Percentiles rank a stretch among this genome's conserved stretches.
Evolutionary conservation across 2,113 vertebrate genomes (phyloP).

Genomic region (Pseudorasbora parva): DNA sequence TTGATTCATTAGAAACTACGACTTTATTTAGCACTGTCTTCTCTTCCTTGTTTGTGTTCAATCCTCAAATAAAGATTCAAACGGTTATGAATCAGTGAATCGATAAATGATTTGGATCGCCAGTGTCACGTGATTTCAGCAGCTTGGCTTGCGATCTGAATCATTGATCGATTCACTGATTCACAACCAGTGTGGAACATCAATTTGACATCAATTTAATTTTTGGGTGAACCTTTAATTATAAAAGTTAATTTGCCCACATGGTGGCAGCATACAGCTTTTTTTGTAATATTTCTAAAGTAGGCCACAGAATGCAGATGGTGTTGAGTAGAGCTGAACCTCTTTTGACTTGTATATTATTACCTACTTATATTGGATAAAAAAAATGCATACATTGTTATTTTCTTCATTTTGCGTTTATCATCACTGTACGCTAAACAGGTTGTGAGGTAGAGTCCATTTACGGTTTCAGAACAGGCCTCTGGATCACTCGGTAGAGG

Average conservation of each 20-base stretch:
- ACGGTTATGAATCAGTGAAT: no score
- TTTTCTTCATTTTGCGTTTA: background rate
- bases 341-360: background rate
- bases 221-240: no score
- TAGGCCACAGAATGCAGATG: background rate
- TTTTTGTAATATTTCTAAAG: background rate
- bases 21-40: no score
- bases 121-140: no score
- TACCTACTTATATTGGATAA: background rate
- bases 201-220: no score
- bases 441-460: background rate
- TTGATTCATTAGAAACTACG: no score
- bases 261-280: slow-evolving; percentile 16
- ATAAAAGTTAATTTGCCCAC: slow-evolving; percentile 8
- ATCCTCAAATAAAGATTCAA: no score
- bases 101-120: no score
- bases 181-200: no score
- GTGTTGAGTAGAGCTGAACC: background rate
- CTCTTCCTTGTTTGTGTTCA: no score
- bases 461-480: slow-evolving; percentile 15
- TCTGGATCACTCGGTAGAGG: background rate
- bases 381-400: background rate
- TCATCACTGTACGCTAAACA: background rate
- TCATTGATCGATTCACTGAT: no score
- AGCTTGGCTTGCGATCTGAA: no score